Evolutionary conservation across 2,113 vertebrate species (phyloP), one percentile per base, ranked within the genome.

Genomic region (Lycaon pictus): DNA sequence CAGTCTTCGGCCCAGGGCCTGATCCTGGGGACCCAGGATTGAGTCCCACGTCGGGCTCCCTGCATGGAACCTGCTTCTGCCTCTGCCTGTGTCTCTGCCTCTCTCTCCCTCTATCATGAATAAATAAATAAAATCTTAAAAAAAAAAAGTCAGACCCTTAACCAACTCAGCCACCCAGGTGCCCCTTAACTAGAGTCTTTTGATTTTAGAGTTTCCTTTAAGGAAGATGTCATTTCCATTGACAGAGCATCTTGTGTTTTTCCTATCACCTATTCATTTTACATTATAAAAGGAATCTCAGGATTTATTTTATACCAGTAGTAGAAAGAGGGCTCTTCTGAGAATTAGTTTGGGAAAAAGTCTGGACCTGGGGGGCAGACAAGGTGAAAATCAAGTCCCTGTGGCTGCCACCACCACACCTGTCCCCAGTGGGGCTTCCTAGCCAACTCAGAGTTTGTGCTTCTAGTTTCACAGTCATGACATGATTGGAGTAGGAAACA

Each of bases 201-300:
- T 88, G 27, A 56, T 91, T 35, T 22, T 29, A 51, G 69, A 5
- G 23, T 85, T 87, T 77, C 53, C 86, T 79, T 53, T 3, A 58
- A 77, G 51, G 76, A 84, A 77, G 23, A 20, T 16, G 19, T 43
- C 20, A 74, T 69, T 95, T 48, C 32, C 77, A 71, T 0, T 58
- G 82, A 87, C 55, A 53, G 29, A 16, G 8, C 86, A 53, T 16
- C 20, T 65, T 51, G 20, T 56, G 53, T 37, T 87, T 72, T 86
- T 37, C 35, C 12, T 67, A 16, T 15, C 55, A 63, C 62, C 35
- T 79, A 43, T 69, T 98, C 79, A 25, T 0, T 56, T 90, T 96
- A 95, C 10, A 76, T 94, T 97, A 27, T 94, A 77, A 35, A 93
- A 83, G 83, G 4, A 92, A 19, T 48, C 95, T 48, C 96, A 32